Evolutionary conservation across 2,113 vertebrate species (phyloP), one percentile per base, ranked within the genome.

Genomic region (Talpa occidentalis): DNA sequence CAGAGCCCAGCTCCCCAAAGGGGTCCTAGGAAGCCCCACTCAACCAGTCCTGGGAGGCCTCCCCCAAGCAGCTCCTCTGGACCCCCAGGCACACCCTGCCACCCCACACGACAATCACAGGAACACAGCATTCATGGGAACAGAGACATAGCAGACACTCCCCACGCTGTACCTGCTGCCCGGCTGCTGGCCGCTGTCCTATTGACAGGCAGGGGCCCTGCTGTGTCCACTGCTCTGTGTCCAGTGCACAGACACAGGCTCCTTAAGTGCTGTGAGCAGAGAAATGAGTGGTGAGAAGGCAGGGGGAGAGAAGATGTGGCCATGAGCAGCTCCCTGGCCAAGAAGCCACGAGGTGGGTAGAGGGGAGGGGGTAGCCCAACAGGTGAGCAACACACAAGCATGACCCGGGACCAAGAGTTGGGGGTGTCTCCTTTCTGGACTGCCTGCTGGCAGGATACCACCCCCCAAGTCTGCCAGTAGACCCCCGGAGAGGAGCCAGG

Each of bases 141-240:
- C 60, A 62, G 24, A 62, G 35, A 52, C n/a, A 56, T 47, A 8
- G 87, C 15, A 32, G 30, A 64, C 62, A 21, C 30, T 67, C n/a
- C 19, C 28, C 42, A 14, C 0, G 1, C 4, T 4, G 5, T 10
- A 49, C 1, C 7, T 14, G 44, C 5, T 42, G 30, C 35, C 60
- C 12, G 35, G 4, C 24, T 17, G 70, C 16, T 22, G 3, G 40
- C 40, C 28, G 10, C 10, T 2, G 3, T 28, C 26, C 32, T 60
- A 24, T 10, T 9, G 5, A 7, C 1, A 7, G 40, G n/a, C 35
- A 17, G 49, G 49, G 28, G 2, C 19, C 5, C 10, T 0, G 76
- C 8, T 16, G 9, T 14, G 12, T 24, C 90, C 35, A 7, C 14
- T 0, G 40, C 17, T n/a, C 22, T 3, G 4, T 22, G 60, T 69